A percentile compares a stretch with the other conserved stretches of the same genome.
phyloP scores from a whole-genome alignment of 92 coral and sea anemone genomes.

The Phymanthus crucifer region DNA sequence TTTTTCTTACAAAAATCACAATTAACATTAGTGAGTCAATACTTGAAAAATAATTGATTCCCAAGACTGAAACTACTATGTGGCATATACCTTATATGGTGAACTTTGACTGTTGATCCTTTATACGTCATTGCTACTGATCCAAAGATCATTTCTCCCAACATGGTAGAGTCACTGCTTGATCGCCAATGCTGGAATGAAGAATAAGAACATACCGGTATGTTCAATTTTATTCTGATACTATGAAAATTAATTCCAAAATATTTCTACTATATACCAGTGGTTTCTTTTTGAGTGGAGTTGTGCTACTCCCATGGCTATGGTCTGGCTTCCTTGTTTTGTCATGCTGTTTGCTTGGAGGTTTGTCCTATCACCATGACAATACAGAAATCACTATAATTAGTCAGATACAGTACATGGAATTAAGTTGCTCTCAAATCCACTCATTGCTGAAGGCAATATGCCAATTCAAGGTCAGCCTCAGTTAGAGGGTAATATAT shows the following conservation, averaged over 20 bases:
- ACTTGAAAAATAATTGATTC: too few species aligned
- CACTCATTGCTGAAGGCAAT: too few species aligned
- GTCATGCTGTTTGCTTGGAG: not conserved
- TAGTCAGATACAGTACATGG: too few species aligned
- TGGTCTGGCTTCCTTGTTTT: not conserved
- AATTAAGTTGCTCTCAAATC: too few species aligned
- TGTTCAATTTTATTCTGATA: too few species aligned
- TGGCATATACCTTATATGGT: conserved; percentile 73
- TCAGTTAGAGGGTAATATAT: too few species aligned
- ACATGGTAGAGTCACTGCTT: conserved; percentile 87
- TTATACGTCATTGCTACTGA: conserved; percentile 98
- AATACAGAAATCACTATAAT: too few species aligned
- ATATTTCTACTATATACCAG: not conserved
- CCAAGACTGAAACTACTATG: not conserved
- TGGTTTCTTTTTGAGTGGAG: not conserved
- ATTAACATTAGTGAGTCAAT: too few species aligned
- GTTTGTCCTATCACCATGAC: not conserved
- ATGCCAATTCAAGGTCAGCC: too few species aligned
- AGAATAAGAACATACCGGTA: not conserved
- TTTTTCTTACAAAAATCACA: not conserved
- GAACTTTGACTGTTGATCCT: conserved; percentile 96
- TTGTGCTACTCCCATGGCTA: not conserved
- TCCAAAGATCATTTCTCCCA: conserved; percentile 99
- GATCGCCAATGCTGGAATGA: conserved; percentile 57
- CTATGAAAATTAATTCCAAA: too few species aligned